A percentile compares a stretch with the other conserved stretches of the same genome.
These are phyloP conservation scores for Galagoides demidoff DNA, from an alignment of 2,797 vertebrate genomes.

Conservation along the genomic window DNA sequence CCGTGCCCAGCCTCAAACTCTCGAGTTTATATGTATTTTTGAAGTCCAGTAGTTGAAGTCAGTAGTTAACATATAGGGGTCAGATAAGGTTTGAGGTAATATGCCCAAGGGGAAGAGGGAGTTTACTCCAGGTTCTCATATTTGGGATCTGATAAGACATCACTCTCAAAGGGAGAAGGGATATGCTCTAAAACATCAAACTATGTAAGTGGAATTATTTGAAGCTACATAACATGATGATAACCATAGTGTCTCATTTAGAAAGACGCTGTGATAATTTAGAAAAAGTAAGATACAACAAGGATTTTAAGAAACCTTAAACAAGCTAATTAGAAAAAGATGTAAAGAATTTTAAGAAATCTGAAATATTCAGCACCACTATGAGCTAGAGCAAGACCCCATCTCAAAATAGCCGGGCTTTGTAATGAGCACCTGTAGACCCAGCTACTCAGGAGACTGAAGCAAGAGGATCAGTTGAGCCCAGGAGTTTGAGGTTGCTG, in stretches of 20 bases:
- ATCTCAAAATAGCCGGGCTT: too few relatives aligned
- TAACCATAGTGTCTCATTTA: neutral
- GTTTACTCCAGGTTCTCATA: neutral
- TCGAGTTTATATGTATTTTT: neutral
- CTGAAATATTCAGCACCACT: neutral
- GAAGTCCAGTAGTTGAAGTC: neutral
- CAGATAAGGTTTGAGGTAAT: neutral
- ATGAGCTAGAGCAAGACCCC: too few relatives aligned
- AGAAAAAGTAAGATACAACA: conserved; percentile 17
- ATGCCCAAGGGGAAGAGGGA: neutral
- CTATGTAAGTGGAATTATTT: neutral
- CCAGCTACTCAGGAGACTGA: too few relatives aligned
- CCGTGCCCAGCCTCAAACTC: neutral
- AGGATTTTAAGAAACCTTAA: conserved; percentile 30
- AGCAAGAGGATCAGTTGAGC: too few relatives aligned
- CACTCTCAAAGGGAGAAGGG: neutral
- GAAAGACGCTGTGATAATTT: conserved; percentile 32
- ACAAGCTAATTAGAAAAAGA: conserved; percentile 31
- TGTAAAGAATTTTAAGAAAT: conserved; percentile 5
- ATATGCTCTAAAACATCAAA: neutral
- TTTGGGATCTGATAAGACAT: neutral
- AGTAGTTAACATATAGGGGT: neutral
- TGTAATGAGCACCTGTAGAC: too few relatives aligned
- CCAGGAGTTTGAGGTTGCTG: too few relatives aligned
- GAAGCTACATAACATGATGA: neutral